Evolutionary conservation across 2,888 invertebrate genomes (phyloP), one percentile per base, ranked within the genome.

Genomic region (Mesorhabditis belari): DNA sequence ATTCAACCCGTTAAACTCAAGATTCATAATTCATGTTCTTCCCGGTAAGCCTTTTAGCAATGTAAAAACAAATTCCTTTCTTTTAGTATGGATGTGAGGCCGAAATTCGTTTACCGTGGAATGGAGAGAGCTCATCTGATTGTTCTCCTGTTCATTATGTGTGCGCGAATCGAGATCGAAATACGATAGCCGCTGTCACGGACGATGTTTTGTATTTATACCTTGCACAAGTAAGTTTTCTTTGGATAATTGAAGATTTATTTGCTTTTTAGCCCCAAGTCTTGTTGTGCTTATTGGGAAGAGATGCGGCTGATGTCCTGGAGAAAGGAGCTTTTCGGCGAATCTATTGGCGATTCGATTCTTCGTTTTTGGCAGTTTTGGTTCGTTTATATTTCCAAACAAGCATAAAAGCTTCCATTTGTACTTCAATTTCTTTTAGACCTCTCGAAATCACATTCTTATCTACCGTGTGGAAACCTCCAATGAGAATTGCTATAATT

Each of bases 341-440:
- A 6, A 56, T 72, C n/a, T 75, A 70, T 51, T 80, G 80, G 80
- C 64, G 73, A 52, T 74, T 66, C 51, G 78, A 80, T 62, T 74
- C 75, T 1, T 53, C 61, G 4, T 68, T 72, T 17, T 64, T 80
- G 25, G 77, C 75, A 25, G 70, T 77, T 9, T 65, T 71, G 24
- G 80, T 80, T 44, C 60, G 73, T 69, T 54, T 44, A 29, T 52
- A 55, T 26, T 60, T 21, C 5, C 23, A 35, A 64, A 28, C 9
- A n/a, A n/a, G n/a, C n/a, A n/a, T n/a, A n/a, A n/a, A n/a, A n/a
- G n/a, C n/a, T n/a, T n/a, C n/a, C n/a, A n/a, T n/a, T n/a, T n/a
- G n/a, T n/a, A n/a, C 17, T 35, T n/a, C 21, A 56, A 12, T 21
- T 35, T 6, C 9, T 68, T 77, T 62, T 61, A 79, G 79, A 80